Evolutionary conservation across 2,113 vertebrate species (phyloP).

Genomic region (Mormoops blainvillei): DNA sequence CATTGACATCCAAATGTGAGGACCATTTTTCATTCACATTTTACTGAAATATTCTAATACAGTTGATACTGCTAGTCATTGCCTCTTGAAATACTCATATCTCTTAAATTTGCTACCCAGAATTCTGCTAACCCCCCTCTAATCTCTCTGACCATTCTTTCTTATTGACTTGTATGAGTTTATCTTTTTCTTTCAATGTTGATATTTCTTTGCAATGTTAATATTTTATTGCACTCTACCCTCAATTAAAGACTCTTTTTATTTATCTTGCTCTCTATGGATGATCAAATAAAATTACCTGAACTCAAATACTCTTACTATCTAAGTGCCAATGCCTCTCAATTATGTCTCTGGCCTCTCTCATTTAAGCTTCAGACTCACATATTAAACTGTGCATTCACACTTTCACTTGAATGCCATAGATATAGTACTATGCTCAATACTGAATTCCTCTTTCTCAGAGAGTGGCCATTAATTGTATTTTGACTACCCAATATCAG

Average conservation of each 20-base stretch:
- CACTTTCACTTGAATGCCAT: not conserved
- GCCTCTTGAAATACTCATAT: not conserved
- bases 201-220: not conserved
- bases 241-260: not conserved
- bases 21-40: not conserved
- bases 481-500: not conserved
- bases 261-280: not conserved
- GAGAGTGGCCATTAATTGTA: not conserved
- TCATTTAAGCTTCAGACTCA: not conserved
- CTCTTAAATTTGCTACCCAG: not conserved
- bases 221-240: not conserved
- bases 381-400: not conserved
- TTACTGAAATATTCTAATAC: not conserved
- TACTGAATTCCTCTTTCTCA: not conserved
- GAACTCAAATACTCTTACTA: not conserved
- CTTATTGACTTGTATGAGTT: not conserved
- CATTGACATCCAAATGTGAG: not conserved
- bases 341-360: not conserved
- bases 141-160: not conserved
- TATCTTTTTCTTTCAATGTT: not conserved
- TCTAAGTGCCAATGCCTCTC: not conserved
- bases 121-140: not conserved
- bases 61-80: not conserved
- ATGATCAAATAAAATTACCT: not conserved
- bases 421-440: not conserved